phyloP scores from a whole-genome alignment of 1,140 invertebrate genomes.

The Anadara kagoshimensis region DNA sequence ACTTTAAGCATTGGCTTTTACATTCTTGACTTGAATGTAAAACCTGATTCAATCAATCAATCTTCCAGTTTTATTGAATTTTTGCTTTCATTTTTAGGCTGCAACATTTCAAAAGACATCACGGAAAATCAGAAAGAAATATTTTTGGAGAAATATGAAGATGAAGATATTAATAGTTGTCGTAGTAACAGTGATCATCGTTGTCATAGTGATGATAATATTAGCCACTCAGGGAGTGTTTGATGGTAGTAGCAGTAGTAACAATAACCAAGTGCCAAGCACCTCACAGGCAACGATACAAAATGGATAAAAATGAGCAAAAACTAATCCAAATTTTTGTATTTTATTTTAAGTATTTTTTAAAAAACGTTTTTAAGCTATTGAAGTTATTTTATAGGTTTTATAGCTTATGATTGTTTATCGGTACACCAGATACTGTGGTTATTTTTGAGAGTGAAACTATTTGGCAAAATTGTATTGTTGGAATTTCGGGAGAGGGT shows the following conservation, averaged over 20 bases:
- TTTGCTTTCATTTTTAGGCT: slow-evolving; percentile 58
- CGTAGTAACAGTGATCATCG: slow-evolving; percentile 61
- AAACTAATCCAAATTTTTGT: too few relatives aligned
- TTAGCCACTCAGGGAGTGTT: slow-evolving; percentile 42
- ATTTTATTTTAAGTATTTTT: too few relatives aligned
- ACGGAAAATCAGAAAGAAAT: slow-evolving; percentile 63
- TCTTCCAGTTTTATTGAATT: background rate
- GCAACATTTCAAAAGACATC: slow-evolving; percentile 69
- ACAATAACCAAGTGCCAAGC: too few relatives aligned
- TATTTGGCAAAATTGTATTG: too few relatives aligned
- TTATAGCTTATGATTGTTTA: too few relatives aligned
- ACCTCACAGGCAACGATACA: too few relatives aligned
- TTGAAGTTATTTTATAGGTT: too few relatives aligned
- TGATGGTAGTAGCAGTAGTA: background rate
- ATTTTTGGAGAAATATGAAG: slow-evolving; percentile 74
- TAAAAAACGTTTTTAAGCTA: too few relatives aligned
- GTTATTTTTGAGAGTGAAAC: too few relatives aligned
- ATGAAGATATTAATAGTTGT: slow-evolving; percentile 67
- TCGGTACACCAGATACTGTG: too few relatives aligned
- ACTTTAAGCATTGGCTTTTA: background rate
- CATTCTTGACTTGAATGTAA: background rate
- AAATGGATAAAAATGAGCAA: too few relatives aligned
- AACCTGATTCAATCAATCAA: background rate
- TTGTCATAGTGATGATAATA: slow-evolving; percentile 68
- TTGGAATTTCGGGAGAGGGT: too few relatives aligned